Evolutionary conservation across 2,113 vertebrate species (phyloP).

Genomic region (Antidorcas marsupialis): DNA sequence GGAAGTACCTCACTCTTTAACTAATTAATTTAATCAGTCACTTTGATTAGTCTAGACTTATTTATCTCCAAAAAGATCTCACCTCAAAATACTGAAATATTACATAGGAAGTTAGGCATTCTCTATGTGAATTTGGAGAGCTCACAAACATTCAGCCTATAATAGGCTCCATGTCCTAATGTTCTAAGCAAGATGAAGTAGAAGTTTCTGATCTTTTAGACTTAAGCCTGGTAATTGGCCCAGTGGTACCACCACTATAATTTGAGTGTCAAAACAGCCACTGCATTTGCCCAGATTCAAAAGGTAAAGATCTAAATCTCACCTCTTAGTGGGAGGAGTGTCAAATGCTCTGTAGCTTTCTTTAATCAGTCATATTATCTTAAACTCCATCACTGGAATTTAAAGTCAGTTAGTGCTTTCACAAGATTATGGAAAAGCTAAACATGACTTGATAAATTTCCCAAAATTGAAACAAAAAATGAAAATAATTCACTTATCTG

Average conservation of each 20-base stretch:
- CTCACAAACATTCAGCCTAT: background rate
- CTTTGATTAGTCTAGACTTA: background rate
- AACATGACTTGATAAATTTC: background rate
- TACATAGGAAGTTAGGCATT: background rate
- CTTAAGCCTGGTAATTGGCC: background rate
- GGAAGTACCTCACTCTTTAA: background rate
- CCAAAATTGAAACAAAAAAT: background rate
- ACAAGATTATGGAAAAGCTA: background rate
- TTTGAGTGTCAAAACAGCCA: background rate
- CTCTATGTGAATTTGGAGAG: background rate
- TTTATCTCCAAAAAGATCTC: background rate
- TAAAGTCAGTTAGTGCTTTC: background rate
- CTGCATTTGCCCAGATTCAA: background rate
- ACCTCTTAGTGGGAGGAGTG: background rate
- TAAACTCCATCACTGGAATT: background rate
- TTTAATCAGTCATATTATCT: background rate
- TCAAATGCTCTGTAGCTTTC: background rate
- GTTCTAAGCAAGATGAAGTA: background rate
- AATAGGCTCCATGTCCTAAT: background rate
- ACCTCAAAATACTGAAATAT: background rate
- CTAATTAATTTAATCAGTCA: background rate
- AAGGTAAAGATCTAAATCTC: background rate
- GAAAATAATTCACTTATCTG: background rate
- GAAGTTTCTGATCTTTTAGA: background rate
- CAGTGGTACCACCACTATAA: background rate